Evolutionary conservation across 2,888 invertebrate species (phyloP).

Genomic region (Megalurothrips usitatus): DNA sequence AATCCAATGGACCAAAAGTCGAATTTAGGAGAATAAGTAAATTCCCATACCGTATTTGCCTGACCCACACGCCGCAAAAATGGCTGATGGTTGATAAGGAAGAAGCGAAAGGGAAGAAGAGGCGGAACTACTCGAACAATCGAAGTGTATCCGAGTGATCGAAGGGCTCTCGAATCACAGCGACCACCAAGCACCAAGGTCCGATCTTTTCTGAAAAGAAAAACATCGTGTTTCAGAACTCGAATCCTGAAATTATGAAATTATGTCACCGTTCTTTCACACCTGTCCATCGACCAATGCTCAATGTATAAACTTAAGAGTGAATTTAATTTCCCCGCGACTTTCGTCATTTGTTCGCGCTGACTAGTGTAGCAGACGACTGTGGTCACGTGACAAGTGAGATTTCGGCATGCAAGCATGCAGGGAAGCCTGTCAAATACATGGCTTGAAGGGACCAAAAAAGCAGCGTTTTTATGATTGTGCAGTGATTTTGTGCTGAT

Average conservation of each 20-base stretch:
- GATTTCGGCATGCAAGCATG: neutral
- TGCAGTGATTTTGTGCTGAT: neutral
- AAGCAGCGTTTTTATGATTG: neutral
- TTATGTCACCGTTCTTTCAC: too few species aligned
- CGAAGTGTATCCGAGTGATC: too few species aligned
- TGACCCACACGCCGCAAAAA: constrained; percentile 1
- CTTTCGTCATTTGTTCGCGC: neutral
- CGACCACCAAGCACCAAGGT: too few species aligned
- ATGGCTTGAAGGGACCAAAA: neutral
- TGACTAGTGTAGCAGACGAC: neutral
- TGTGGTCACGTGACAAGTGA: neutral
- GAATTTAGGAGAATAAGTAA: neutral
- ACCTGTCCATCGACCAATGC: too few species aligned
- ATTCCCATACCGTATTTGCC: neutral
- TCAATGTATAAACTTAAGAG: too few species aligned
- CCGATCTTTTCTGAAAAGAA: too few species aligned
- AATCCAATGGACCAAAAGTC: neutral
- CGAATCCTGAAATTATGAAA: too few species aligned
- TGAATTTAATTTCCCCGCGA: neutral
- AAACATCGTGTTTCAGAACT: too few species aligned
- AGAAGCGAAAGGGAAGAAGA: neutral
- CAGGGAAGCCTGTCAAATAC: neutral
- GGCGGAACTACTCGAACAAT: neutral
- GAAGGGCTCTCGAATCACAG: too few species aligned
- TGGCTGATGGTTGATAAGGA: neutral